These are phyloP conservation scores for Caenorhabditis panamensis DNA, from an alignment of 2,888 invertebrate species.

Conservation along the genomic window DNA sequence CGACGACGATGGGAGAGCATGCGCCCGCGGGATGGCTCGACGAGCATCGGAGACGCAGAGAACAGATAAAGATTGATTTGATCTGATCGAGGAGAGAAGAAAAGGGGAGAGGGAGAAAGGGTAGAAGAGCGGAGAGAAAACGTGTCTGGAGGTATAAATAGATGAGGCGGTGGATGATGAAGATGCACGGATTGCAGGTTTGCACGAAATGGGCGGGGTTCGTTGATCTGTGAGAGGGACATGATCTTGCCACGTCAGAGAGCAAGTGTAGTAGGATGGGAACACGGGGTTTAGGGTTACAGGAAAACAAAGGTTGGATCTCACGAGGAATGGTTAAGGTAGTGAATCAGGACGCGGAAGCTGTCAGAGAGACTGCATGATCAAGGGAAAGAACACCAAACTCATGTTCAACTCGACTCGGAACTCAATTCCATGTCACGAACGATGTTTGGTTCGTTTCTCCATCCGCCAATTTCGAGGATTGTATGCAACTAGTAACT, in stretches of 20 bases:
- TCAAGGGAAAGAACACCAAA: neutral
- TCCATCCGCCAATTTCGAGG: constrained; percentile 14
- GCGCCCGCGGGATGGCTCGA: constrained; percentile 22
- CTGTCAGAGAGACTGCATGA: too few species aligned
- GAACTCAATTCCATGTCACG: constrained; percentile 1
- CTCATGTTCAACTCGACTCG: neutral
- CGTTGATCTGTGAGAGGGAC: neutral
- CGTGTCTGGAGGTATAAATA: constrained; percentile 47
- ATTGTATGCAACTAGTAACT: neutral
- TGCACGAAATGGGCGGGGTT: constrained; percentile 10
- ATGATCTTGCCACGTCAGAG: neutral
- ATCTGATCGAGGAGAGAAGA: constrained; percentile 19
- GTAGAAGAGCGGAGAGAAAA: constrained; percentile 9
- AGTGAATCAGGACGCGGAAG: too few species aligned
- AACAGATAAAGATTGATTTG: constrained; percentile 41
- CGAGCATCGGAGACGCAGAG: constrained; percentile 32
- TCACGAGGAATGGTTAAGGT: neutral
- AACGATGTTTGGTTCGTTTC: constrained; percentile 30
- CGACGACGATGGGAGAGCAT: constrained; percentile 34
- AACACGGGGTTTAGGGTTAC: neutral
- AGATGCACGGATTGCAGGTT: constrained; percentile 15
- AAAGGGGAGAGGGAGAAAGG: too few species aligned
- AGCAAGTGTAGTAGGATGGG: neutral
- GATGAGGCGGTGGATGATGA: constrained; percentile 4
- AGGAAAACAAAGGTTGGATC: neutral